A percentile compares a stretch with the other conserved stretches of the same genome.
phyloP scores from a whole-genome alignment of 2,113 vertebrate species.

The Mirounga angustirostris region DNA sequence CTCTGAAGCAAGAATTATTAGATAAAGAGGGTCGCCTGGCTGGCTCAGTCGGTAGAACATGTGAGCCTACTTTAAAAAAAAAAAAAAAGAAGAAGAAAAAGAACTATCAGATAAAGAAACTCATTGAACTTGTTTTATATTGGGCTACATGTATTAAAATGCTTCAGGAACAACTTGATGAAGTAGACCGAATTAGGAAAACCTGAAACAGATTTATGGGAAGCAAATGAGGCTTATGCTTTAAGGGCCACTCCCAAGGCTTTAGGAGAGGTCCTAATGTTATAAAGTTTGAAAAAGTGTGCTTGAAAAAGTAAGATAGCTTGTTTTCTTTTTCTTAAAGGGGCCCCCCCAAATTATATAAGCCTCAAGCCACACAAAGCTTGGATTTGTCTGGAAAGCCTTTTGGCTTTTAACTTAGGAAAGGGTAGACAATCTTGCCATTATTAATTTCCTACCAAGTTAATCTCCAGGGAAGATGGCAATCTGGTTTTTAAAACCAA shows the following conservation, averaged over 20 bases:
- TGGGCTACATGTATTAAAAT: background rate
- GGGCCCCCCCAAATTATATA: background rate
- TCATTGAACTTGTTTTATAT: background rate
- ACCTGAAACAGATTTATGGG: background rate
- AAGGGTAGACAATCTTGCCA: background rate
- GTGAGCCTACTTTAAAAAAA: background rate
- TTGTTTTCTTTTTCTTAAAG: slow-evolving; percentile 4
- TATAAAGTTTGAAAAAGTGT: slow-evolving; percentile 5
- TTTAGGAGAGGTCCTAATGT: background rate
- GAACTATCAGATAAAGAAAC: background rate
- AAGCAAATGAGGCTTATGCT: background rate
- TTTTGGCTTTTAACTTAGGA: background rate
- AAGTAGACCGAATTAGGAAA: background rate
- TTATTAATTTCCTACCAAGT: slow-evolving; percentile 48
- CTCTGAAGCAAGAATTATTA: slow-evolving; percentile 17
- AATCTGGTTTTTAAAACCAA: slow-evolving; percentile 47
- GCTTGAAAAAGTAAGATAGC: background rate
- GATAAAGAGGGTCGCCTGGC: background rate
- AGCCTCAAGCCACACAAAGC: background rate
- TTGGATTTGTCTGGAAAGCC: slow-evolving; percentile 39
- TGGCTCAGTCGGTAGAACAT: background rate
- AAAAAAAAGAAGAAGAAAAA: background rate
- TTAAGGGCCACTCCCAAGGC: background rate
- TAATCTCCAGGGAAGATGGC: slow-evolving; percentile 6
- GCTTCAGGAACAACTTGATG: background rate